Percentiles rank a stretch among this genome's conserved stretches.
phyloP scores from a whole-genome alignment of 2,113 vertebrate genomes.

The mouse (Mus musculus) region DNA sequence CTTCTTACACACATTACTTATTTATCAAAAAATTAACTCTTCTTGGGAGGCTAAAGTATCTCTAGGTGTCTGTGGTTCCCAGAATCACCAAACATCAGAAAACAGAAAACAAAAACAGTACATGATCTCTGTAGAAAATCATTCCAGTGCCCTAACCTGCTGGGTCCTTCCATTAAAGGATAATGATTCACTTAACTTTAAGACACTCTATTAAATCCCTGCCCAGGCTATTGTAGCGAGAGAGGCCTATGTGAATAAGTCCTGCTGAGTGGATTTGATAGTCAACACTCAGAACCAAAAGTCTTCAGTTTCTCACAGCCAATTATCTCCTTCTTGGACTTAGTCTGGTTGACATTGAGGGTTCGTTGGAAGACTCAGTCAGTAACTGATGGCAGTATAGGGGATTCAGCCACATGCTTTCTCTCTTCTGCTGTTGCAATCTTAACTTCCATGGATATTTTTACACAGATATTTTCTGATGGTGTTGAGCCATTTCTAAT shows the following conservation, averaged over 20 bases:
- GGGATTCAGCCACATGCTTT: neutral
- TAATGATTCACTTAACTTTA: neutral
- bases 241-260: neutral
- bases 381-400: neutral
- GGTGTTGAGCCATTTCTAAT: neutral
- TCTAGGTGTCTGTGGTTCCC: neutral
- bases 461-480: neutral
- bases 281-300: neutral
- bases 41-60: neutral
- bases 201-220: neutral
- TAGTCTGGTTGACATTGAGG: neutral
- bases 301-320: neutral
- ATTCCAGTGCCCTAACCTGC: neutral
- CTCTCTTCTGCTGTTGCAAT: neutral
- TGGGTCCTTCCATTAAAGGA: neutral
- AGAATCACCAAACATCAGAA: neutral
- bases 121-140: neutral
- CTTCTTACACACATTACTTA: neutral
- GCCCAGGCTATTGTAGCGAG: neutral
- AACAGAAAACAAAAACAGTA: neutral
- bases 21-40: neutral
- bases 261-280: neutral
- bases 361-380: neutral
- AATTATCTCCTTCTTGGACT: neutral
- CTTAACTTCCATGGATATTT: neutral